Conservation (phyloP, 2,113 vertebrate genomes). For the Oryctolagus cuniculus region DNA sequence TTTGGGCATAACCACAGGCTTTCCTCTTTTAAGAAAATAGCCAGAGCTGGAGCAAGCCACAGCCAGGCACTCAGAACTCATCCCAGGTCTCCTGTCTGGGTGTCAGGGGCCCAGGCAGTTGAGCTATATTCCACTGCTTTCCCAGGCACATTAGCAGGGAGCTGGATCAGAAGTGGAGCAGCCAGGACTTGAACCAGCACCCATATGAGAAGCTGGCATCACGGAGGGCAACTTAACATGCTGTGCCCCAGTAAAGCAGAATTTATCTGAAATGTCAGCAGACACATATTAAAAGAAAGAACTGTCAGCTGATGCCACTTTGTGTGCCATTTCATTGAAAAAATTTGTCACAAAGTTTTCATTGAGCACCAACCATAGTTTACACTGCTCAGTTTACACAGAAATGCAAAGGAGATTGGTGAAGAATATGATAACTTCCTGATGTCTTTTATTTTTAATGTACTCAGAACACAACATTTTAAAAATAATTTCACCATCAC, state of each 20-base stretch:
- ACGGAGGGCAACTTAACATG: too few relatives aligned
- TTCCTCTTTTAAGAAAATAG: slow-evolving; percentile 87
- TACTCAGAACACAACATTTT: slow-evolving; percentile 67
- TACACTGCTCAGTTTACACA: slow-evolving; percentile 69
- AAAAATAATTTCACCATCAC: slow-evolving; percentile 78
- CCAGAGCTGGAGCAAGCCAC: too few relatives aligned
- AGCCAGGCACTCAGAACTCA: too few relatives aligned
- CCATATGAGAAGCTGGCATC: too few relatives aligned
- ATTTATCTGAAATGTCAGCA: slow-evolving; percentile 78
- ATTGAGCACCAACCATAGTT: slow-evolving; percentile 83
- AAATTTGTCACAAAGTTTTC: slow-evolving; percentile 79
- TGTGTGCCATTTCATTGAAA: background rate
- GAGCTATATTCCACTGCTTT: too few relatives aligned
- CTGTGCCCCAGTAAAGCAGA: background rate
- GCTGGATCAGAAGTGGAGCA: too few relatives aligned
- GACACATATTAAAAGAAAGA: slow-evolving; percentile 69
- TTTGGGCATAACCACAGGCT: slow-evolving; percentile 90
- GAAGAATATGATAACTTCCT: slow-evolving; percentile 62
- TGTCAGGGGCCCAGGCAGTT: too few relatives aligned
- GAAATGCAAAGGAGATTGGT: slow-evolving; percentile 68
- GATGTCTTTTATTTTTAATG: slow-evolving; percentile 42
- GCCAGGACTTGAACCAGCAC: too few relatives aligned
- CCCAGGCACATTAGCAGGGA: too few relatives aligned
- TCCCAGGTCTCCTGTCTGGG: too few relatives aligned
- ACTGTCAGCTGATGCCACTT: slow-evolving; percentile 64